These are phyloP conservation scores for Hermatobates lingyangjiaoensis DNA, from an alignment of 1,140 invertebrate species.

Conservation along the genomic window DNA sequence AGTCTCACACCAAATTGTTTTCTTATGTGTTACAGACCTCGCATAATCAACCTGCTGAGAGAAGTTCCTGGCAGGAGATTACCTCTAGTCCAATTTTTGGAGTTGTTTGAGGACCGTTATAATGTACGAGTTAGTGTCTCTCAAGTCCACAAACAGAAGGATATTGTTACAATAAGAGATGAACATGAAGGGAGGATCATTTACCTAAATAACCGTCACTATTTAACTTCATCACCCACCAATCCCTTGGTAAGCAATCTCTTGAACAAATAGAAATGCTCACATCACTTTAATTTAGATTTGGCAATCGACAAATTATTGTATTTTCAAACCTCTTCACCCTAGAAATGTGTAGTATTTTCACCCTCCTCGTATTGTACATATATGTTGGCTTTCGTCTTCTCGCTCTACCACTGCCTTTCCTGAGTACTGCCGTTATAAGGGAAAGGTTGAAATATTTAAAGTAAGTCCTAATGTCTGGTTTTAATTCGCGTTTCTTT, in stretches of 20 bases:
- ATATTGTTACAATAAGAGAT: slow-evolving; percentile 53
- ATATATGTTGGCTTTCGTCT: too few relatives aligned
- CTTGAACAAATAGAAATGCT: too few relatives aligned
- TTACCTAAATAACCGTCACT: slow-evolving; percentile 21
- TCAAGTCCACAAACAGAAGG: slow-evolving; percentile 61
- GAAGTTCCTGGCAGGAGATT: slow-evolving; percentile 57
- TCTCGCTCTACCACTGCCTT: too few relatives aligned
- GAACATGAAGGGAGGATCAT: slow-evolving; percentile 52
- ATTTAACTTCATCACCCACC: slow-evolving; percentile 31
- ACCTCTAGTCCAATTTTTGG: slow-evolving; percentile 68
- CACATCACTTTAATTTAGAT: too few relatives aligned
- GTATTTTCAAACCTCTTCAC: too few relatives aligned
- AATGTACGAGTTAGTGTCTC: slow-evolving; percentile 57
- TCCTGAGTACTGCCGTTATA: too few relatives aligned
- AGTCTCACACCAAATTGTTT: slow-evolving; percentile 2
- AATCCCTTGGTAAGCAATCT: not conserved
- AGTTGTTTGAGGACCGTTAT: slow-evolving; percentile 65
- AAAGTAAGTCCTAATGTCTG: too few relatives aligned
- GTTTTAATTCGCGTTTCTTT: too few relatives aligned
- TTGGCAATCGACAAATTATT: too few relatives aligned
- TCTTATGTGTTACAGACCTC: slow-evolving; percentile 24
- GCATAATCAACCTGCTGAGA: slow-evolving; percentile 33
- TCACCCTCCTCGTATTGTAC: too few relatives aligned
- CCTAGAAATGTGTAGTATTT: too few relatives aligned
- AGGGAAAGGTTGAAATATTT: too few relatives aligned